These are phyloP conservation scores for Philereme transversata DNA, from an alignment of 2,888 invertebrate species.

Conservation along the genomic window DNA sequence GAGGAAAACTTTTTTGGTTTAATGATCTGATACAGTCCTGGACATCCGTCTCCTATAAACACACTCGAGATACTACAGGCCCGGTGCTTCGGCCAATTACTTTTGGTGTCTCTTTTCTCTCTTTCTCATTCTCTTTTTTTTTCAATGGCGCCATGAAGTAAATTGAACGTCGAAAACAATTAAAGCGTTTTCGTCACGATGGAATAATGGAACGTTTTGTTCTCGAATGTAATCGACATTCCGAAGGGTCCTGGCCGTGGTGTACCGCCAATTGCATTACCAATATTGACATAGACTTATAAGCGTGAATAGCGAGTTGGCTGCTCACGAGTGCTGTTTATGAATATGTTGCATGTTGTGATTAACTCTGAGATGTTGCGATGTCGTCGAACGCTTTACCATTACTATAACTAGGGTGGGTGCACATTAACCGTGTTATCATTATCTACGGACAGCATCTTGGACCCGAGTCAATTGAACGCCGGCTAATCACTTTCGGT, in stretches of 20 bases:
- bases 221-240: slow-evolving; percentile 48
- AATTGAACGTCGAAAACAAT: no score
- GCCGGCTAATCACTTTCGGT: slow-evolving; percentile 67
- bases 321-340: no score
- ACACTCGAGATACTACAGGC: no score
- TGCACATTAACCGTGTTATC: slow-evolving; percentile 68
- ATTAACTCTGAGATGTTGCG: slow-evolving; percentile 53
- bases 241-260: slow-evolving; percentile 44
- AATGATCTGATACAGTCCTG: no score
- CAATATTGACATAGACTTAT: slow-evolving; percentile 51
- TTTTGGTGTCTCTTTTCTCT: no score
- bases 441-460: slow-evolving; percentile 79
- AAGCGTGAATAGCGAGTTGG: neutral
- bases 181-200: neutral
- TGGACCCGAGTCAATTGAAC: slow-evolving; percentile 75
- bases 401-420: slow-evolving; percentile 40
- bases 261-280: slow-evolving; percentile 62
- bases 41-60: no score
- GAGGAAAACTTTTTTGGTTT: no score
- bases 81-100: no score
- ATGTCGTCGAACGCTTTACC: slow-evolving; percentile 58
- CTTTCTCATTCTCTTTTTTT: no score
- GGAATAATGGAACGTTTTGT: slow-evolving; percentile 19
- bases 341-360: slow-evolving; percentile 43
- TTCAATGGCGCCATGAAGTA: no score